A percentile compares a stretch with the other conserved stretches of the same genome.
Conservation (phyloP, 2,797 vertebrate genomes). For the Coluber constrictor region DNA sequence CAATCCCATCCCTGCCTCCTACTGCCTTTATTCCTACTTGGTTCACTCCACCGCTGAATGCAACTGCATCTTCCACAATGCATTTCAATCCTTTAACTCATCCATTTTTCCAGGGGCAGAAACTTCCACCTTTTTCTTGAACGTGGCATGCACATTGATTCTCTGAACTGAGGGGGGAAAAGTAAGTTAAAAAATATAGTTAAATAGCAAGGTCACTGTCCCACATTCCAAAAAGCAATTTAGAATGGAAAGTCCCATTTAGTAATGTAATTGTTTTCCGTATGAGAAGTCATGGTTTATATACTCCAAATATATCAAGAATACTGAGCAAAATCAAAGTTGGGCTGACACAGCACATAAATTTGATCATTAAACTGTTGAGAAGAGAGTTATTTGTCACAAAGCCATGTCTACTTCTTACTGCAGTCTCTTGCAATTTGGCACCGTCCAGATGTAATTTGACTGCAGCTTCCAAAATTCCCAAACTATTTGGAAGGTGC, state of each 20-base stretch:
- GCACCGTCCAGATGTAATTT: neutral
- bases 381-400: constrained; percentile 15
- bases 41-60: constrained; percentile 70
- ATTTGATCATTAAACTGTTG: constrained; percentile 19
- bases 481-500: neutral
- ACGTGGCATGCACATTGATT: constrained; percentile 64
- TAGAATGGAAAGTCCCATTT: constrained; percentile 35
- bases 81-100: constrained; percentile 78
- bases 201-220: constrained; percentile 42
- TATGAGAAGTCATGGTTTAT: constrained; percentile 32
- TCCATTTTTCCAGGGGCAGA: constrained; percentile 79
- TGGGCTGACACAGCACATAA: constrained; percentile 28
- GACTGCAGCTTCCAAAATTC: neutral
- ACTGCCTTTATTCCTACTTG: constrained; percentile 79
- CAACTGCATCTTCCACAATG: constrained; percentile 67
- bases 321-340: constrained; percentile 20
- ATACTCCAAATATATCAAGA: constrained; percentile 22
- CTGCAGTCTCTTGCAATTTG: neutral
- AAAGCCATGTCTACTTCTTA: neutral
- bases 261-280: neutral
- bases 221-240: constrained; percentile 27
- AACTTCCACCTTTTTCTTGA: constrained; percentile 71
- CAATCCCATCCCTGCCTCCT: constrained; percentile 72
- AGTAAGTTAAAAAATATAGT: constrained; percentile 26
- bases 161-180: constrained; percentile 14